Evolutionary conservation across 2,888 invertebrate species (phyloP).

Genomic region (Erannis defoliaria): DNA sequence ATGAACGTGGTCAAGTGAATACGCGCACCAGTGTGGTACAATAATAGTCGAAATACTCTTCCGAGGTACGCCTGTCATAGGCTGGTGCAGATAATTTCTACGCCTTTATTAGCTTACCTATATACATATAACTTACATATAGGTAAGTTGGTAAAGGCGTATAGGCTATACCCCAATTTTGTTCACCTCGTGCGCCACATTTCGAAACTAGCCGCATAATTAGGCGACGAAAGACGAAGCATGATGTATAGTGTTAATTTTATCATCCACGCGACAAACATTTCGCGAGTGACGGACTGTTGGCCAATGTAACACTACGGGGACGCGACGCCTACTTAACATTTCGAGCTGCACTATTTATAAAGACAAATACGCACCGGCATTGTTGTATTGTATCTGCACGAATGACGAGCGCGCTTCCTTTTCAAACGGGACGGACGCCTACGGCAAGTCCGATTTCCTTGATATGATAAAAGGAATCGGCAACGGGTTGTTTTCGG

Average conservation of each 20-base stretch:
- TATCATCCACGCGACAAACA: slow-evolving; percentile 23
- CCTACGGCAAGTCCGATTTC: slow-evolving; percentile 64
- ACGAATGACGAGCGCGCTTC: slow-evolving; percentile 62
- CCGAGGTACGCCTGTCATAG: too few species aligned
- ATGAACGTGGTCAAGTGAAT: too few species aligned
- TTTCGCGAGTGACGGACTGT: slow-evolving; percentile 26
- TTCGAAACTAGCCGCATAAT: slow-evolving; percentile 18
- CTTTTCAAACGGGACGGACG: slow-evolving; percentile 70
- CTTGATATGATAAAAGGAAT: slow-evolving; percentile 54
- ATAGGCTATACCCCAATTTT: neutral
- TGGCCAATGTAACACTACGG: slow-evolving; percentile 27
- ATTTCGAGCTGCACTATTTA: slow-evolving; percentile 76
- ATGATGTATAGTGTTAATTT: slow-evolving; percentile 28
- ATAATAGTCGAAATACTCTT: too few species aligned
- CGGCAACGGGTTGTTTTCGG: neutral
- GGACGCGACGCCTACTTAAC: slow-evolving; percentile 46
- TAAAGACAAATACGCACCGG: slow-evolving; percentile 78
- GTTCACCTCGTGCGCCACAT: neutral
- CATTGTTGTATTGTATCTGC: slow-evolving; percentile 81
- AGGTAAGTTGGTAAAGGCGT: too few species aligned
- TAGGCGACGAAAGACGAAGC: slow-evolving; percentile 18
- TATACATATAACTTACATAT: too few species aligned
- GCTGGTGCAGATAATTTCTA: too few species aligned
- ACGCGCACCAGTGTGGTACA: too few species aligned
- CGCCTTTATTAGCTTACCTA: too few species aligned